phyloP scores from a whole-genome alignment of 1,140 invertebrate genomes.

The Caerostris darwini region DNA sequence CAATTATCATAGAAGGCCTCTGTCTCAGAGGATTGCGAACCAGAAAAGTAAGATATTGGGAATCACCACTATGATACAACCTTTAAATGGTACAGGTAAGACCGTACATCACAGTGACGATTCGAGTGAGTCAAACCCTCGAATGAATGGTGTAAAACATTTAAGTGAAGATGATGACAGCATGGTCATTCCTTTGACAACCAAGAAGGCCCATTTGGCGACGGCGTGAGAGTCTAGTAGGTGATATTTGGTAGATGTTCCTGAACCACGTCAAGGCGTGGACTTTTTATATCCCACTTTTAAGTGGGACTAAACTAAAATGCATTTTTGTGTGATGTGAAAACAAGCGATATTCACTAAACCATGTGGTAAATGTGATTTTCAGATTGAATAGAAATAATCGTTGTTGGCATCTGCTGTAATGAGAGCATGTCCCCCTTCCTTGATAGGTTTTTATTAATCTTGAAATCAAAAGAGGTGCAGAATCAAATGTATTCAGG shows the following conservation, averaged over 20 bases:
- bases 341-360: not conserved
- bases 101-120: constrained; percentile 42
- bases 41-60: constrained; percentile 54
- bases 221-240: constrained; percentile 57
- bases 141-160: constrained; percentile 37
- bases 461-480: constrained; percentile 56
- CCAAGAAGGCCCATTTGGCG: constrained; percentile 68
- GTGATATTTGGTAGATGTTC: constrained; percentile 69
- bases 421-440: constrained; percentile 56
- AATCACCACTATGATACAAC: constrained; percentile 31
- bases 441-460: constrained; percentile 38
- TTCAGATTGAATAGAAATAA: not conserved
- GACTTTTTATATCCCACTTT: not conserved
- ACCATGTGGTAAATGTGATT: not conserved
- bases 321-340: constrained; percentile 36
- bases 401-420: constrained; percentile 13
- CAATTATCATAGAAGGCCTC: constrained; percentile 13
- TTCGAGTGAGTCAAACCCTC: constrained; percentile 28
- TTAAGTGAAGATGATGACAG: constrained; percentile 65
- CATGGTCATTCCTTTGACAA: constrained; percentile 65
- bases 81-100: constrained; percentile 22
- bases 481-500: constrained; percentile 40
- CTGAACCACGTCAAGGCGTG: constrained; percentile 44
- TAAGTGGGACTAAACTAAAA: constrained; percentile 6
- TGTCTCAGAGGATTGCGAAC: constrained; percentile 52